Evolutionary conservation across 2,797 vertebrate species (phyloP).

Genomic region (Triplophysa bombifrons): DNA sequence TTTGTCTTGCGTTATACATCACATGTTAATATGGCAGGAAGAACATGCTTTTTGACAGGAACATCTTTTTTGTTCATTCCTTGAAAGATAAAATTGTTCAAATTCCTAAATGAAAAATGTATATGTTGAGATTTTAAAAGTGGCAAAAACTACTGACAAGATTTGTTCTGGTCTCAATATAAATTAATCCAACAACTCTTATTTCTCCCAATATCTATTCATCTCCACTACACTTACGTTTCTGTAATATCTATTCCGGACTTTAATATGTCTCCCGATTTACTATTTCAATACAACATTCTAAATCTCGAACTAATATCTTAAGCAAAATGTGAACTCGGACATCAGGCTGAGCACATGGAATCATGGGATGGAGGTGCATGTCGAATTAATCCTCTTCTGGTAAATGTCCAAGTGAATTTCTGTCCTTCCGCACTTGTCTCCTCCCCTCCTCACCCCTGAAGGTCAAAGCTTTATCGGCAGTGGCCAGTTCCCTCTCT

Average conservation of each 20-base stretch:
- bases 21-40: not conserved
- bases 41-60: not conserved
- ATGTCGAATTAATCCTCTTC: constrained; percentile 59
- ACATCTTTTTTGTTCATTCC: not conserved
- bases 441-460: constrained; percentile 69
- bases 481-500: constrained; percentile 61
- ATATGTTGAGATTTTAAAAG: not conserved
- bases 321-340: not conserved
- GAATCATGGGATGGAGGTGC: constrained; percentile 25
- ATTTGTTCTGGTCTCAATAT: not conserved
- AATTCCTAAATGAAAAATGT: not conserved
- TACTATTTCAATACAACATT: not conserved
- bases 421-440: constrained; percentile 40
- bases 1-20: not conserved
- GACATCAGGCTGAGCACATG: constrained; percentile 8
- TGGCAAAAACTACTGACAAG: not conserved
- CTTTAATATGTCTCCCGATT: not conserved
- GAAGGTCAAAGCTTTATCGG: constrained; percentile 76
- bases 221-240: not conserved
- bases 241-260: not conserved
- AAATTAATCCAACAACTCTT: not conserved
- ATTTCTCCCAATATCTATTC: not conserved
- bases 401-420: constrained; percentile 35
- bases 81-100: not conserved
- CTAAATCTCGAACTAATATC: not conserved